Base-by-base conservation (phyloP, 2,888 invertebrate species). In the Patella caerulea region DNA sequence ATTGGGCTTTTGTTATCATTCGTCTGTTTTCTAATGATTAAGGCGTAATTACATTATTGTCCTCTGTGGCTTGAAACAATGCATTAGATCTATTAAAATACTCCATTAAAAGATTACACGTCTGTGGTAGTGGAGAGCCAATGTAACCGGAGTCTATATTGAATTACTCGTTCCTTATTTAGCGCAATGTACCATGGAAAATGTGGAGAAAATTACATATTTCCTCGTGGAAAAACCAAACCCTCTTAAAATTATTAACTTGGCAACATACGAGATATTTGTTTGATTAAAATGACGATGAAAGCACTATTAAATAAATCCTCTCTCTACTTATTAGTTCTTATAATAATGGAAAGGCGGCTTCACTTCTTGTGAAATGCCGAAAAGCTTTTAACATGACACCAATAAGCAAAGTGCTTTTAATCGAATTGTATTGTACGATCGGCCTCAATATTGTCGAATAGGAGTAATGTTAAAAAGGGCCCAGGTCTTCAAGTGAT, bases 191-290 rank as follows among this genome's bases (percentile, higher is more conserved):
- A 45, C 45, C 45, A 45, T 45, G 9, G 45, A 45, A 45, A 45
- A 45, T 45, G 45, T 9, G 45, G 45, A 45, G 45, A 45, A 45
- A 45, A 45, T 45, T 45, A 45, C 45, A 45, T 45, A 45, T 45
- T 45, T 45, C 45, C 45, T 45, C 45, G 45, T 45, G 45, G 45
- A 45, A 45, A 45, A 24, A 12, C 65, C 65, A 19, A 65, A 65
- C 65, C 19, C 65, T 65, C 65, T 65, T 65, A 65, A 65, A 65
- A 65, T 65, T 65, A 65, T 65, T 65, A 65, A 65, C 65, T 65
- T 65, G 65, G 19, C 24, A 65, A 24, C 65, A 24, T 24, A 24
- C 19, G 65, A 24, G 65, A 24, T 65, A 65, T 65, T 65, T 65
- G 65, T 65, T 65, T 65, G 65, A 65, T 65, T 11, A 24, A 65